Percentiles rank a stretch among this genome's conserved stretches.
These are phyloP conservation scores for Diloba caeruleocephala DNA, from an alignment of 2,888 invertebrate species.

Conservation along the genomic window DNA sequence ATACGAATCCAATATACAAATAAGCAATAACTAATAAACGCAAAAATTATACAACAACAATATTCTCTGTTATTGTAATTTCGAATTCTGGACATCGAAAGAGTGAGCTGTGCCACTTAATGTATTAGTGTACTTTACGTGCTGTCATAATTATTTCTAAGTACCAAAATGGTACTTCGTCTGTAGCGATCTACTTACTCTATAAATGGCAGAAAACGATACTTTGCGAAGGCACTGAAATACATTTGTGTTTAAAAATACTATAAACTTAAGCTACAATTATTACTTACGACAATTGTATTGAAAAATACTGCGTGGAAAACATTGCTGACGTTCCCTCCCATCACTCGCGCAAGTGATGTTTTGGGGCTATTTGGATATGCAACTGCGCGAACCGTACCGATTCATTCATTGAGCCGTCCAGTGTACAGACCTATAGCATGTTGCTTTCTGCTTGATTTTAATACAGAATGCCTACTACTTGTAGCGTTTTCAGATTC, in stretches of 20 bases:
- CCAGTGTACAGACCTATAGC: no score
- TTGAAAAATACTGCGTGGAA: constrained; percentile 22
- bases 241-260: constrained; percentile 44
- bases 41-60: constrained; percentile 10
- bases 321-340: no score
- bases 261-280: constrained; percentile 14
- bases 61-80: no score
- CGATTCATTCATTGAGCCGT: no score
- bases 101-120: constrained; percentile 23
- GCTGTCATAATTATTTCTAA: constrained; percentile 19
- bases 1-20: constrained; percentile 1
- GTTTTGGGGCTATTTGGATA: no score
- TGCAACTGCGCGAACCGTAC: no score
- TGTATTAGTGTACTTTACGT: constrained; percentile 16
- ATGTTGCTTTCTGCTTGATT: no score
- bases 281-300: constrained; percentile 5
- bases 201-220: constrained; percentile 33
- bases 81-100: constrained; percentile 2
- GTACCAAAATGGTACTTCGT: constrained; percentile 23
- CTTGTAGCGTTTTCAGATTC: no score
- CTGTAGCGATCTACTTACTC: constrained; percentile 17
- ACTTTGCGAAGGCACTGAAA: constrained; percentile 52
- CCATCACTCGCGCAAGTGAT: no score
- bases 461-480: no score
- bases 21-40: constrained; percentile 12